These are phyloP conservation scores for Casuarius casuarius DNA, from an alignment of 2,113 vertebrate genomes.

Conservation along the genomic window DNA sequence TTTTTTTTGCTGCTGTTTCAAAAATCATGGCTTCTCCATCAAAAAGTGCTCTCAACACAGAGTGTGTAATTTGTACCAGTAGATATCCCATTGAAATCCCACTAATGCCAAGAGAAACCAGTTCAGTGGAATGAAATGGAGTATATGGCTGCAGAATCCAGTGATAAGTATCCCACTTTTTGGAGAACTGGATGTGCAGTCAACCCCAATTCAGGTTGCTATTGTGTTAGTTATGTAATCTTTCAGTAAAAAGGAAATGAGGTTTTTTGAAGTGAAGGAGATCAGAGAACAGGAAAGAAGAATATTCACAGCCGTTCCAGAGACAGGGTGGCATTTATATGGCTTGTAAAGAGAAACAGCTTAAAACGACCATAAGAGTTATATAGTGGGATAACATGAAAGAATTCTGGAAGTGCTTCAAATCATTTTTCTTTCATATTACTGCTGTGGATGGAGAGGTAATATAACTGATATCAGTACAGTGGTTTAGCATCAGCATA, in stretches of 20 bases:
- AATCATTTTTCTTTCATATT: neutral
- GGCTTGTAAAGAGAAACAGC: neutral
- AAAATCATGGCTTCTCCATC: neutral
- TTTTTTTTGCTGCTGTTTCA: neutral
- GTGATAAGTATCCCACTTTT: neutral
- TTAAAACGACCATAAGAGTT: neutral
- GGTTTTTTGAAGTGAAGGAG: neutral
- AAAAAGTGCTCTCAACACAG: neutral
- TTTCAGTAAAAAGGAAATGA: neutral
- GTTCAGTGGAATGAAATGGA: neutral
- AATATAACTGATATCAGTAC: neutral
- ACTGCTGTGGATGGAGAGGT: neutral
- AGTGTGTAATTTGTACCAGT: neutral
- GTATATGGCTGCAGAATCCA: neutral
- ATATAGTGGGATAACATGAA: neutral
- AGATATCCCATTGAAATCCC: neutral
- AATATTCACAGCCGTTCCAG: neutral
- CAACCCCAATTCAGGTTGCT: neutral
- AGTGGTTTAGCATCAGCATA: neutral
- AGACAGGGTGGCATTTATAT: accelerated
- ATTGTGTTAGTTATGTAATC: neutral
- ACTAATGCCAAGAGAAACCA: neutral
- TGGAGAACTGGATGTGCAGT: neutral
- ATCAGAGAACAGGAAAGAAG: neutral
- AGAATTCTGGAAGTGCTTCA: neutral